Conservation (phyloP, 1,140 invertebrate genomes). For the Antheraea pernyi region DNA sequence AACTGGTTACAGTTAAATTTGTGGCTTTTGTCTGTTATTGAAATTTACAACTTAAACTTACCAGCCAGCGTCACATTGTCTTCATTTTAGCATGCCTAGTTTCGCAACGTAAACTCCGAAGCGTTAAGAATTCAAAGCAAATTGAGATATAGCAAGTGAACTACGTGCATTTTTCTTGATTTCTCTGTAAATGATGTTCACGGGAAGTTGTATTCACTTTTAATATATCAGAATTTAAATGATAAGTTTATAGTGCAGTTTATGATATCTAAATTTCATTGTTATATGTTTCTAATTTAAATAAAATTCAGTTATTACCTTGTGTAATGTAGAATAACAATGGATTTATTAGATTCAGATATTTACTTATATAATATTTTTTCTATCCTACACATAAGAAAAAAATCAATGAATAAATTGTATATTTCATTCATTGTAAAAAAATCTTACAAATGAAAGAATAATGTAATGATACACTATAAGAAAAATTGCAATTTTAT, state of each 20-base stretch:
- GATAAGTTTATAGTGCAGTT: no score
- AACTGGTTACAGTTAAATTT: constrained; percentile 65
- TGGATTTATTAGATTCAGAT: no score
- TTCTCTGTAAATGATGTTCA: not conserved
- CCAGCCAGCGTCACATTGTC: constrained; percentile 38
- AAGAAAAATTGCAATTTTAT: no score
- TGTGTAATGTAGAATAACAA: no score
- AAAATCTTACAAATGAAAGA: no score
- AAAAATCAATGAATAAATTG: no score
- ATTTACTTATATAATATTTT: no score
- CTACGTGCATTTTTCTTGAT: not conserved
- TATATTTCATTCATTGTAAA: no score
- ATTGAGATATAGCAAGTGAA: not conserved
- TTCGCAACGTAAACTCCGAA: not conserved
- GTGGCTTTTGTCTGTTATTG: constrained; percentile 71
- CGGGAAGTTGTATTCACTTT: not conserved
- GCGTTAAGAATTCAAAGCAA: constrained; percentile 12
- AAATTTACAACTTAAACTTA: constrained; percentile 71
- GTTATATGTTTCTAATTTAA: not conserved
- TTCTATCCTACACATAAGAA: no score
- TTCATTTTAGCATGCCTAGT: constrained; percentile 17
- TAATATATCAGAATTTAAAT: no score
- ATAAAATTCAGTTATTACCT: not conserved
- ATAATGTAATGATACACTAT: no score
- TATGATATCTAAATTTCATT: not conserved